phyloP scores from a whole-genome alignment of 1,140 invertebrate genomes.

The Phymorhynchus buccinoides region DNA sequence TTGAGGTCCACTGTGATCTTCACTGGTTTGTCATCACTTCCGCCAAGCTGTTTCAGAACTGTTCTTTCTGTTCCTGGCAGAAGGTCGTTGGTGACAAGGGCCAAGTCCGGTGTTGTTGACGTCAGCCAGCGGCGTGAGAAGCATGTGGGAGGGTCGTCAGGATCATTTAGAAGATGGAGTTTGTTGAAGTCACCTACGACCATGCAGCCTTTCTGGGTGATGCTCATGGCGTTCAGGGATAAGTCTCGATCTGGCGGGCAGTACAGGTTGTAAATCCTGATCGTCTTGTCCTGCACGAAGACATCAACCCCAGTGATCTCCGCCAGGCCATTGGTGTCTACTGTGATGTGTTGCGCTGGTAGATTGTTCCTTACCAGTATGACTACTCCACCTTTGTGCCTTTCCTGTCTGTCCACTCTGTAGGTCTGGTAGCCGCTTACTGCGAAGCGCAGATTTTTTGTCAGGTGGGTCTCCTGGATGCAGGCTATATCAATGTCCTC shows the following conservation, averaged over 20 bases:
- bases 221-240: background rate
- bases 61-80: constrained; percentile 1
- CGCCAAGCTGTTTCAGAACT: constrained; percentile 26
- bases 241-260: background rate
- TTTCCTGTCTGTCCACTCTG: background rate
- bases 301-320: background rate
- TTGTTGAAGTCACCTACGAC: constrained; percentile 33
- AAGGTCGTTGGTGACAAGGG: background rate
- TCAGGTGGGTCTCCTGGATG: background rate
- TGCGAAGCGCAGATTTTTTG: constrained; percentile 1
- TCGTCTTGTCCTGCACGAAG: background rate
- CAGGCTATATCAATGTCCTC: constrained; percentile 7
- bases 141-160: constrained; percentile 28
- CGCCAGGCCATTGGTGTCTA: background rate
- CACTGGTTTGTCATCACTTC: constrained; percentile 30
- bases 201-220: background rate
- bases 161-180: constrained; percentile 28
- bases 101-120: constrained; percentile 26
- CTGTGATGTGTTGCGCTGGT: background rate
- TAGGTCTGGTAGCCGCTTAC: constrained; percentile 13
- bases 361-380: background rate
- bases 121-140: constrained; percentile 30
- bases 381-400: too few relatives aligned
- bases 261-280: constrained; percentile 24
- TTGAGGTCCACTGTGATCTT: background rate